Evolutionary conservation across 1,140 invertebrate species (phyloP).

Genomic region (Teleopsis dalmanni): DNA sequence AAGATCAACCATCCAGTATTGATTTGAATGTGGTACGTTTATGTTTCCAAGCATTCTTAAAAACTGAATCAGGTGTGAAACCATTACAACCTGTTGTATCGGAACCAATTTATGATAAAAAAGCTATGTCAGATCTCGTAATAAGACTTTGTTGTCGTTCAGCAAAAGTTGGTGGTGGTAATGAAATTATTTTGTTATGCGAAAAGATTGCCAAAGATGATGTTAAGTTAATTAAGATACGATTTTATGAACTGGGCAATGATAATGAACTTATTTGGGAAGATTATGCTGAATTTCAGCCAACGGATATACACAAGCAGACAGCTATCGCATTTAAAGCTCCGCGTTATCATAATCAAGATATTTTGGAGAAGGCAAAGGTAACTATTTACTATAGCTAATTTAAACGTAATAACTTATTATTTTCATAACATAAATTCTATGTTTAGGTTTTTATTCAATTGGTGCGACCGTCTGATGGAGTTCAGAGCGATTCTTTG

Average conservation of each 20-base stretch:
- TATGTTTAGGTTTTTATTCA: constrained; percentile 62
- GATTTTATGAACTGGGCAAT: constrained; percentile 74
- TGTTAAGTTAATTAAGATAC: constrained; percentile 73
- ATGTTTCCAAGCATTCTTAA: constrained; percentile 91
- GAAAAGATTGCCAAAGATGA: constrained; percentile 88
- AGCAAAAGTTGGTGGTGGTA: constrained; percentile 72
- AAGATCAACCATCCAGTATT: constrained; percentile 70
- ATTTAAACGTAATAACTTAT: no score
- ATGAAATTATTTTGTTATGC: constrained; percentile 85
- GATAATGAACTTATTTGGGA: constrained; percentile 75
- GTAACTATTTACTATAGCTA: constrained; percentile 25
- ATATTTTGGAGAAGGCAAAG: constrained; percentile 64
- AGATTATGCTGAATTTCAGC: constrained; percentile 74
- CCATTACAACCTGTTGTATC: constrained; percentile 76
- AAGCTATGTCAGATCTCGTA: constrained; percentile 85
- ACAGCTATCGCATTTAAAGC: constrained; percentile 78
- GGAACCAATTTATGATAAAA: constrained; percentile 90
- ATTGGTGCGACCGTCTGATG: constrained; percentile 74
- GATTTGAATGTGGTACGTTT: constrained; percentile 87
- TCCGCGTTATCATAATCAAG: constrained; percentile 63
- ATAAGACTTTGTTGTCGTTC: constrained; percentile 65
- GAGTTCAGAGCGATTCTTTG: constrained; percentile 69
- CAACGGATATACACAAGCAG: constrained; percentile 87
- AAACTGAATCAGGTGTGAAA: constrained; percentile 50
- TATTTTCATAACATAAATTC: no score